Base-by-base conservation (phyloP, 1,140 invertebrate species). In the Papilio helenus region DNA sequence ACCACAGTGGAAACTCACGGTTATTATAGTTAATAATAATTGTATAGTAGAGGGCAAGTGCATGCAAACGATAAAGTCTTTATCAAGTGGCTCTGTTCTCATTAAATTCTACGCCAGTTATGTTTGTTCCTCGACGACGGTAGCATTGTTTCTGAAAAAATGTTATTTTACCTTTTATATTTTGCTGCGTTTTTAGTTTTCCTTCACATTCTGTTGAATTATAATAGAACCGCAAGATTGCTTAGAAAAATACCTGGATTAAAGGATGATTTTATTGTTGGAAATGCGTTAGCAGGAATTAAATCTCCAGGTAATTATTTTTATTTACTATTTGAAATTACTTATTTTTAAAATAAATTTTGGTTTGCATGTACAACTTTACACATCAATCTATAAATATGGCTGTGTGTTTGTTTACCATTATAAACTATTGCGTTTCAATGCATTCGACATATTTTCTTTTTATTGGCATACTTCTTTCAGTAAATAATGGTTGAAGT, bases 191-290 rank as follows among this genome's bases (percentile, higher is more conserved):
- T 85, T 26, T 68, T 86, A 26, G 74, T 76, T 68, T 2, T 83
- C 16, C 29, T 85, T 44, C 80, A 85, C 71, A 12, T 83, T 44
- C 39, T 79, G 18, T 80, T 85, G 4, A 87, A 84, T 79, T 84
- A 86, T 58, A 86, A 87, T 83, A 68, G 68, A 42, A 78, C 58
- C 42, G 84, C 84, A 14, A 49, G 74, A n/a, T 9, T 81, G 12
- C 58, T 85, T 0, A 83, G 71, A 73, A 85, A 85, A 72, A 81
- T 90, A 23, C 87, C 88, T 9, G 88, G 89, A 68, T 83, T 84
- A 2, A 85, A 83, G 23, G 79, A 80, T 20, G n/a, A 72, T 39
- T 89, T 88, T 74, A 78, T 88, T 14, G n/a, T 91, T 42, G 88
- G 89, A 61, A 90, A 91, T 80, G 80, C 79, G 7, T 73, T 84